Conservation (phyloP, 2,113 vertebrate genomes). For the Calonectris borealis region DNA sequence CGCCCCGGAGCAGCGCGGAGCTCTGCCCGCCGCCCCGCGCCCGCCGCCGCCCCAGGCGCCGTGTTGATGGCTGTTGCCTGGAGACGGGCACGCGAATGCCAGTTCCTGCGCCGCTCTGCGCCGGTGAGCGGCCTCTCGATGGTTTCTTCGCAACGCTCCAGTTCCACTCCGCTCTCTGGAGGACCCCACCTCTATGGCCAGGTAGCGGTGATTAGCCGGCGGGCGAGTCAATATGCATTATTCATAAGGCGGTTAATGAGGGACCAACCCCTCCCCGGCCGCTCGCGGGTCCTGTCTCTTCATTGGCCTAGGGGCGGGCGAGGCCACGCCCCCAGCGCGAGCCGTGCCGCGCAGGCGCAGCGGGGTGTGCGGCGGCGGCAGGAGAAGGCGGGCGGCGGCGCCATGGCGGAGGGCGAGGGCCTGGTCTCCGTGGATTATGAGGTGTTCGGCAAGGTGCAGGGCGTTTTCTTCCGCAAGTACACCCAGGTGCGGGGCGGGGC, state of each 20-base stretch:
- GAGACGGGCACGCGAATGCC: not conserved
- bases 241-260: not conserved
- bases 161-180: not conserved
- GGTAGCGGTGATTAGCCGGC: rapidly evolving
- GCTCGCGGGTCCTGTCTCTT: rapidly evolving
- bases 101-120: not conserved
- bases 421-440: constrained; percentile 91
- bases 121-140: not conserved
- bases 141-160: not conserved
- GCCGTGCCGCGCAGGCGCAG: not conserved
- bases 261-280: not conserved
- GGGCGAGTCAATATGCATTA: rapidly evolving
- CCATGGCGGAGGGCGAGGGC: constrained; percentile 80
- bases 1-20: not conserved
- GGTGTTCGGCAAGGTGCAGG: constrained; percentile 89
- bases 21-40: not conserved
- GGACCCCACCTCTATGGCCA: not conserved
- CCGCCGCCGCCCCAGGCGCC: not conserved
- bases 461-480: constrained; percentile 94
- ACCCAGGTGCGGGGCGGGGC: constrained; percentile 81
- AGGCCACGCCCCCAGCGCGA: not conserved
- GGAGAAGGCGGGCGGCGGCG: not conserved
- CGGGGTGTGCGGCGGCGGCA: not conserved
- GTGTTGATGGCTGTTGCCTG: not conserved
- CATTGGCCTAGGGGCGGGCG: not conserved